Conservation (phyloP, 2,888 invertebrate species). For the Drosophila aldrichi region DNA sequence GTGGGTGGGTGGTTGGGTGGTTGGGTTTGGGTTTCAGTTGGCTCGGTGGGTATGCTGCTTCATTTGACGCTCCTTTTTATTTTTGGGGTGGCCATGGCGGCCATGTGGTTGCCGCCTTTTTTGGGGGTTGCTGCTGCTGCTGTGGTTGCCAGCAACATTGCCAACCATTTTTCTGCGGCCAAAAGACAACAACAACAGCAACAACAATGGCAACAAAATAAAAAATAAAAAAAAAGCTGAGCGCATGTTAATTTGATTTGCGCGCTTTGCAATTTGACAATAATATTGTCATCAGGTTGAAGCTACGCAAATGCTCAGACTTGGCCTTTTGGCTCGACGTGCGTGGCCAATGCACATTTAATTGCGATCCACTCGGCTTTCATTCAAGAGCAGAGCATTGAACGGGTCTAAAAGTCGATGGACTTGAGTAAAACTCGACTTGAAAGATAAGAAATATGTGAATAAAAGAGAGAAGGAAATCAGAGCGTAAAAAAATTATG, state of each 20-base stretch:
- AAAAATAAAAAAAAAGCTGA: constrained; percentile 33
- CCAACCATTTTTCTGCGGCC: constrained; percentile 80
- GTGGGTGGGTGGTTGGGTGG: constrained; percentile 58
- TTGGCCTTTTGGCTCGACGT: constrained; percentile 7
- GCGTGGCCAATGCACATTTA: constrained; percentile 68
- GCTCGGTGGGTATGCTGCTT: constrained; percentile 32
- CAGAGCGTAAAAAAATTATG: too few relatives aligned
- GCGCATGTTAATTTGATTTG: constrained; percentile 79
- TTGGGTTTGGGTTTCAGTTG: constrained; percentile 5
- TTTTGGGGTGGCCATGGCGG: constrained; percentile 57
- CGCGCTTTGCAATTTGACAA: constrained; percentile 81
- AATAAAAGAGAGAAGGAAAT: neutral
- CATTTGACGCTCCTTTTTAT: constrained; percentile 39
- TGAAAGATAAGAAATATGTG: neutral
- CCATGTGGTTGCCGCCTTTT: constrained; percentile 57
- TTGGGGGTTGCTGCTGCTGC: constrained; percentile 65
- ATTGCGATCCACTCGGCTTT: constrained; percentile 37
- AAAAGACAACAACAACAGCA: constrained; percentile 46
- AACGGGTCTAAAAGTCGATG: neutral
- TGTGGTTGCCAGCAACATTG: constrained; percentile 79
- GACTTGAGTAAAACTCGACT: neutral
- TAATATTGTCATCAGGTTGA: constrained; percentile 76
- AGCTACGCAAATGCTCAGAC: constrained; percentile 15
- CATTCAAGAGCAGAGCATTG: neutral
- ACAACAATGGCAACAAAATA: neutral